Percentiles rank a stretch among this genome's conserved stretches.
Evolutionary conservation across 92 coral and sea anemone genomes (phyloP).

Genomic region (Palythoa heliodiscus): DNA sequence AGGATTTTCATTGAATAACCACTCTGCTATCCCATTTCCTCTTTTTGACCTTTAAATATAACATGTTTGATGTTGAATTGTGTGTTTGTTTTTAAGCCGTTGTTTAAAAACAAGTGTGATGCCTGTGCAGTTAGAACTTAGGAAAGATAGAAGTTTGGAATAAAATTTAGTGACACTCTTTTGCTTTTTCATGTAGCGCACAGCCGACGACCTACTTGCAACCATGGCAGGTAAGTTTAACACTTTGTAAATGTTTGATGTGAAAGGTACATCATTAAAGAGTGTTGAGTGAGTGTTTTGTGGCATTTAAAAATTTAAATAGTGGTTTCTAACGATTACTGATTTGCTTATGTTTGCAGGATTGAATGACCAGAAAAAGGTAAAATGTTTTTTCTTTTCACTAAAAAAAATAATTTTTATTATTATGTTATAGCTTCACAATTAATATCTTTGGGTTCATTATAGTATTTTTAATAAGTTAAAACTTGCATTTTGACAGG

Average conservation of each 20-base stretch:
- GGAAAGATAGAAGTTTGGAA: neutral
- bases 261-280: neutral
- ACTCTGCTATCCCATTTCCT: no score
- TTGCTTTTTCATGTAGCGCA: conserved; percentile 60
- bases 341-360: conserved; percentile 51
- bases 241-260: neutral
- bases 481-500: conserved; percentile 40
- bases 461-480: neutral
- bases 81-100: no score
- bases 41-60: no score
- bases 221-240: conserved; percentile 66
- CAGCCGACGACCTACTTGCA: conserved; percentile 80
- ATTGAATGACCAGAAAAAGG: conserved; percentile 93
- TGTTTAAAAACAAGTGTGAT: no score
- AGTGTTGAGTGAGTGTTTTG: neutral
- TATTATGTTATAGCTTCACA: neutral
- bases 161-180: neutral
- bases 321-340: neutral
- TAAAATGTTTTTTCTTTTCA: conserved; percentile 40
- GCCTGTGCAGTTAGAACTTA: neutral
- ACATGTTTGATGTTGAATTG: no score
- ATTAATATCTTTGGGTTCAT: neutral
- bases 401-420: neutral
- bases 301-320: neutral
- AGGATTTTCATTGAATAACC: no score